phyloP scores from a whole-genome alignment of 2,888 invertebrate genomes.

The Ormyrus thymus region DNA sequence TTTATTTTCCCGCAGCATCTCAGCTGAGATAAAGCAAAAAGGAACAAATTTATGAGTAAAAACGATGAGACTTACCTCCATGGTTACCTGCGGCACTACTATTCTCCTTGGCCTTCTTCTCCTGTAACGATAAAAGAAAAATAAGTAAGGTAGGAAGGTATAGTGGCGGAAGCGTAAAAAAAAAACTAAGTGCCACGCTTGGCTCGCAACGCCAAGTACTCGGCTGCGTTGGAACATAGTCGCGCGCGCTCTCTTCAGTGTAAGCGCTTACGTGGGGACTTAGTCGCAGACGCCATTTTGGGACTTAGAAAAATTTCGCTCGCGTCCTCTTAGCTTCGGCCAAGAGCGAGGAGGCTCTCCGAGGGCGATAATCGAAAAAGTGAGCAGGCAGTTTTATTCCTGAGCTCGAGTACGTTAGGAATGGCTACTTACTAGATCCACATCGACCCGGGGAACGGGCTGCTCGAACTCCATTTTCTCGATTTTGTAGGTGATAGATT shows the following conservation, averaged over 20 bases:
- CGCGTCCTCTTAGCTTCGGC: conserved; percentile 75
- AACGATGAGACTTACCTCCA: conserved; percentile 68
- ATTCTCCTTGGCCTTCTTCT: conserved; percentile 73
- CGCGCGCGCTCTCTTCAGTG: conserved; percentile 2
- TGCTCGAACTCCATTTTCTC: conserved; percentile 71
- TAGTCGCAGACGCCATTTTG: conserved; percentile 88
- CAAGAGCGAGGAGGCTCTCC: conserved; percentile 76
- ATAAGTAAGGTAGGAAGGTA: conserved; percentile 19
- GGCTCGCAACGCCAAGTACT: not conserved
- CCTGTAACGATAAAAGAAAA: conserved; percentile 66
- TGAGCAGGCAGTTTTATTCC: conserved; percentile 57
- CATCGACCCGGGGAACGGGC: conserved; percentile 63
- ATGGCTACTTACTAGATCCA: conserved; percentile 67
- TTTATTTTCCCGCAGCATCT: not conserved
- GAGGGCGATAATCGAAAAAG: conserved; percentile 55
- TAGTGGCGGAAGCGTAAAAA: not conserved
- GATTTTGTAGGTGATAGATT: conserved; percentile 64
- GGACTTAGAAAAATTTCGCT: conserved; percentile 85
- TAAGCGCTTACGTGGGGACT: conserved; percentile 56
- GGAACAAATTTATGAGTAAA: conserved; percentile 2
- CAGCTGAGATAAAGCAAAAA: too few species aligned
- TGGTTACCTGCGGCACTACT: conserved; percentile 72
- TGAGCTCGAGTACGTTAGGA: not conserved
- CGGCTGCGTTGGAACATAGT: conserved; percentile 15
- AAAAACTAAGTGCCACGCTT: too few species aligned